phyloP scores from a whole-genome alignment of 2,113 vertebrate species.

The Perccottus glenii region DNA sequence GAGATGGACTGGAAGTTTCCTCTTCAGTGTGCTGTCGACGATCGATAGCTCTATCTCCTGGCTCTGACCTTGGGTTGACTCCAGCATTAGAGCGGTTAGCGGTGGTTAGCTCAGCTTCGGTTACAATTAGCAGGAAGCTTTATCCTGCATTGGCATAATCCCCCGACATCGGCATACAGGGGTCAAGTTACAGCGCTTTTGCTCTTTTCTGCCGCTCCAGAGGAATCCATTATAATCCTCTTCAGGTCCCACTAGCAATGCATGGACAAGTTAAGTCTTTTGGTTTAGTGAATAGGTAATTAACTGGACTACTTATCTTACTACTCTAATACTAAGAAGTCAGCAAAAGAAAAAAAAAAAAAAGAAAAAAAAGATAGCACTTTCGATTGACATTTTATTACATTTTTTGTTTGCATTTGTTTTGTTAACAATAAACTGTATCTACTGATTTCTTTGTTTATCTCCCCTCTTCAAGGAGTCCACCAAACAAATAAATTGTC shows the following conservation, averaged over 20 bases:
- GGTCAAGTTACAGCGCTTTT: conserved; percentile 72
- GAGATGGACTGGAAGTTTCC: conserved; percentile 71
- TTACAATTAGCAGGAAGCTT: conserved; percentile 83
- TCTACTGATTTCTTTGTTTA: too few species aligned
- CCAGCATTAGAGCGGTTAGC: conserved; percentile 68
- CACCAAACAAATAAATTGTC: too few species aligned
- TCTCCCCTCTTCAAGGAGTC: too few species aligned
- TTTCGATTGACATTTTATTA: too few species aligned
- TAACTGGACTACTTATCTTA: too few species aligned
- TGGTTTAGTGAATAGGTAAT: too few species aligned
- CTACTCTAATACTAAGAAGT: too few species aligned
- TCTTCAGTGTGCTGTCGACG: conserved; percentile 40
- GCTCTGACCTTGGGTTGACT: conserved; percentile 79
- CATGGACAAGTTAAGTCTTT: conserved; percentile 7
- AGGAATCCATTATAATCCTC: conserved; percentile 60
- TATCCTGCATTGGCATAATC: conserved; percentile 69
- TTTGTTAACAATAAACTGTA: too few species aligned
- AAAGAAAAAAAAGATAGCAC: too few species aligned
- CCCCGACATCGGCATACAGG: conserved; percentile 28
- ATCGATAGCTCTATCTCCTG: conserved; percentile 75
- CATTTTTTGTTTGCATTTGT: too few species aligned
- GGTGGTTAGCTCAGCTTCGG: conserved; percentile 76
- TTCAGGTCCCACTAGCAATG: conserved; percentile 30
- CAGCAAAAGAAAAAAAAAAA: too few species aligned
- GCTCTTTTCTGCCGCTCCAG: conserved; percentile 7